These are phyloP conservation scores for Caenorhabditis sp. DNA, from an alignment of 2,888 invertebrate species.

Conservation along the genomic window DNA sequence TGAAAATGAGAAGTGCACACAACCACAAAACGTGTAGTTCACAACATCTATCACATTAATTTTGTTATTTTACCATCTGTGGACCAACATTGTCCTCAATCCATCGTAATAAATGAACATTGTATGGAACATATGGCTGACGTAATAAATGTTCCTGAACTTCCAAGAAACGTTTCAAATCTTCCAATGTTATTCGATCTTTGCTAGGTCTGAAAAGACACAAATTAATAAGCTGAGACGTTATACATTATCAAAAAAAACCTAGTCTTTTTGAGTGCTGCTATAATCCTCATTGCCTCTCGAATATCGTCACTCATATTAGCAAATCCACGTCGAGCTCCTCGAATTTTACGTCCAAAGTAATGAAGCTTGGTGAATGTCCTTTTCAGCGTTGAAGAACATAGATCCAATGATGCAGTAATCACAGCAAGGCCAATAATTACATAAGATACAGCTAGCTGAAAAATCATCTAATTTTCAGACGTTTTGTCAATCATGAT, in stretches of 20 bases:
- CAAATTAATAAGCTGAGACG: too few species aligned
- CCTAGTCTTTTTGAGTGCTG: conserved; percentile 70
- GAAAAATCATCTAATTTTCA: conserved; percentile 15
- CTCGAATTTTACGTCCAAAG: conserved; percentile 67
- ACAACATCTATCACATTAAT: background rate
- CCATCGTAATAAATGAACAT: conserved; percentile 70
- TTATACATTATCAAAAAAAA: conserved; percentile 5
- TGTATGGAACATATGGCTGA: conserved; percentile 70
- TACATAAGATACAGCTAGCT: conserved; percentile 70
- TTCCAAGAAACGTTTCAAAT: conserved; percentile 70
- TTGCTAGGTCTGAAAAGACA: conserved; percentile 60
- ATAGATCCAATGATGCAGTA: conserved; percentile 70
- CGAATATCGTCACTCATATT: conserved; percentile 71
- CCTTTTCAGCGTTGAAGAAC: conserved; percentile 70
- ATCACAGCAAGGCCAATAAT: conserved; percentile 71
- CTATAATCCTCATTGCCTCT: conserved; percentile 71
- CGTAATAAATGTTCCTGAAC: conserved; percentile 68
- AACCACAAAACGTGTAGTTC: background rate
- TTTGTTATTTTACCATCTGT: conserved; percentile 42
- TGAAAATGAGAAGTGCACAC: background rate
- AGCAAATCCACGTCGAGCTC: conserved; percentile 67
- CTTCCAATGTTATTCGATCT: conserved; percentile 71
- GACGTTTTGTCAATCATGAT: too few species aligned
- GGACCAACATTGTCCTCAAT: conserved; percentile 69
- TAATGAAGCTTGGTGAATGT: conserved; percentile 71